Conservation (phyloP, 2,888 invertebrate genomes). For the Hirtodrosophila duncani region DNA sequence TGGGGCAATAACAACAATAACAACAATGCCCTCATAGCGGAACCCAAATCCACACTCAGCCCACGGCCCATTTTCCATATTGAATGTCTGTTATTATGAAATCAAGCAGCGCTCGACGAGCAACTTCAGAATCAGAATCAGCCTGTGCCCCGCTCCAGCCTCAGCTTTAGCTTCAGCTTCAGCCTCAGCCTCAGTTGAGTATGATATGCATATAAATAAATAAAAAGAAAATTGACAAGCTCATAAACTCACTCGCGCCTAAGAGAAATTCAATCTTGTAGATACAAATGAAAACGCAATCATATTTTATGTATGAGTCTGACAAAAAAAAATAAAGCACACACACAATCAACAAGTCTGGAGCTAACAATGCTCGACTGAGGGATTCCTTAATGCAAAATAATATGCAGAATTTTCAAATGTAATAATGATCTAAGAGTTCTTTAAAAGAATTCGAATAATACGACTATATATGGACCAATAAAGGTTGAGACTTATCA, state of each 20-base stretch:
- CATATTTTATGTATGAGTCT: conserved; percentile 67
- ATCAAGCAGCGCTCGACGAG: conserved; percentile 40
- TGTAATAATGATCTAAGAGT: too few relatives aligned
- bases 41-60: conserved; percentile 9
- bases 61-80: conserved; percentile 46
- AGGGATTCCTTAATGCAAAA: too few relatives aligned
- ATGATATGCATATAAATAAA: conserved; percentile 70
- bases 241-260: conserved; percentile 67
- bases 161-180: too few relatives aligned
- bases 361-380: too few relatives aligned
- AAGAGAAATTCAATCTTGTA: conserved; percentile 67
- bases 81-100: conserved; percentile 49
- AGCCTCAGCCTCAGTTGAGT: conserved; percentile 18
- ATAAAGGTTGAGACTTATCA: too few relatives aligned
- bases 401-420: too few relatives aligned
- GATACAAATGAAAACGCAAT: conserved; percentile 70
- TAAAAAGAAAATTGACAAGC: conserved; percentile 65
- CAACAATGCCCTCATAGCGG: conserved; percentile 37
- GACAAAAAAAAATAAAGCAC: conserved; percentile 27
- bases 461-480: too few relatives aligned
- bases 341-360: conserved; percentile 10
- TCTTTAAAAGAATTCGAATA: too few relatives aligned
- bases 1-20: too few relatives aligned
- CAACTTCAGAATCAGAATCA: too few relatives aligned
- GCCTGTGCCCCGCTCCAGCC: too few relatives aligned